Evolutionary conservation across 2,888 invertebrate genomes (phyloP).

Genomic region (Toxonevra muliebris): DNA sequence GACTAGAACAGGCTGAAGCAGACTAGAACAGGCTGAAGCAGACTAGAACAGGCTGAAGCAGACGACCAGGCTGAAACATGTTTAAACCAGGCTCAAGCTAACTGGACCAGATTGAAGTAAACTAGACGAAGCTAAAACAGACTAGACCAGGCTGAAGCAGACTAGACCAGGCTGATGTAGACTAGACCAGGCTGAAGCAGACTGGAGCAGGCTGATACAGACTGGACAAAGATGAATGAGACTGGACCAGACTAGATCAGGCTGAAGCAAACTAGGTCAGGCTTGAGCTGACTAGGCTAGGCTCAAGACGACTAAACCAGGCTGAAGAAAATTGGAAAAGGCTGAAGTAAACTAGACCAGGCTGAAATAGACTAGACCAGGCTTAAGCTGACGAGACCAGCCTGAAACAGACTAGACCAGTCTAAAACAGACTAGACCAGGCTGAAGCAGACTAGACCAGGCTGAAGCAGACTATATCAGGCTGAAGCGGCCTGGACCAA

Average conservation of each 20-base stretch:
- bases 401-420: neutral
- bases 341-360: neutral
- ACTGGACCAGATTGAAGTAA: neutral
- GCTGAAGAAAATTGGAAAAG: neutral
- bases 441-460: conserved; percentile 5
- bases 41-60: neutral
- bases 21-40: conserved; percentile 1
- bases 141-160: neutral
- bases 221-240: neutral
- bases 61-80: neutral
- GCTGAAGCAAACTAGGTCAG: neutral
- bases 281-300: neutral
- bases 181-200: neutral
- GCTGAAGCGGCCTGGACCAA: conserved; percentile 4
- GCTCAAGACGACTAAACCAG: neutral
- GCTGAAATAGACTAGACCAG: no score
- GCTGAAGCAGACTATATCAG: conserved; percentile 9
- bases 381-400: neutral
- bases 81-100: neutral
- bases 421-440: conserved; percentile 4
- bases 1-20: conserved; percentile 7
- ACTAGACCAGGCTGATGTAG: neutral
- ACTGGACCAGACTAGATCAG: neutral
- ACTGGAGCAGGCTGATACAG: neutral
- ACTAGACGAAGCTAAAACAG: neutral